phyloP scores from a whole-genome alignment of 2,888 invertebrate genomes.

The Cephus sareptanus region DNA sequence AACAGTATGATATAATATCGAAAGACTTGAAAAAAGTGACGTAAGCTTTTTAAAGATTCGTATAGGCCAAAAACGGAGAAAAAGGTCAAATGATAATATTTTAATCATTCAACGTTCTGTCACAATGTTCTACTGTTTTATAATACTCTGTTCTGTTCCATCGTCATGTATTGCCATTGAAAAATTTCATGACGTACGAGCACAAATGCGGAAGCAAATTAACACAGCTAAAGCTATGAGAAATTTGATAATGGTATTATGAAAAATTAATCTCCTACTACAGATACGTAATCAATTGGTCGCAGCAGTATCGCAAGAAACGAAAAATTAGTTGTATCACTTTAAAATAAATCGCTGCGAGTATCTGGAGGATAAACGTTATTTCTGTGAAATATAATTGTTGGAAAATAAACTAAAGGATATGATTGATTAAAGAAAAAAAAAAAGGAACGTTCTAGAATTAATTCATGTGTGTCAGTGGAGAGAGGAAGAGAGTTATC shows the following conservation, averaged over 20 bases:
- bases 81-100: background rate
- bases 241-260: background rate
- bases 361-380: background rate
- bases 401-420: background rate
- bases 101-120: background rate
- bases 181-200: background rate
- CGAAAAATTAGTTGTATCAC: background rate
- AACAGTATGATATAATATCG: constrained; percentile 16
- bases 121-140: background rate
- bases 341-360: background rate
- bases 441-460: background rate
- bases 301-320: background rate
- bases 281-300: background rate
- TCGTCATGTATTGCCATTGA: background rate
- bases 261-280: background rate
- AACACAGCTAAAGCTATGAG: background rate
- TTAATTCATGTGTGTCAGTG: background rate
- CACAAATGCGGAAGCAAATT: background rate
- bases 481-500: background rate
- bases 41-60: background rate
- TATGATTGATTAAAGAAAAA: background rate
- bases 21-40: constrained; percentile 1
- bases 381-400: background rate
- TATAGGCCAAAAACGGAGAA: background rate
- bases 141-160: background rate